These are phyloP conservation scores for Engraulis encrasicolus DNA, from an alignment of 2,113 vertebrate species.

Conservation along the genomic window DNA sequence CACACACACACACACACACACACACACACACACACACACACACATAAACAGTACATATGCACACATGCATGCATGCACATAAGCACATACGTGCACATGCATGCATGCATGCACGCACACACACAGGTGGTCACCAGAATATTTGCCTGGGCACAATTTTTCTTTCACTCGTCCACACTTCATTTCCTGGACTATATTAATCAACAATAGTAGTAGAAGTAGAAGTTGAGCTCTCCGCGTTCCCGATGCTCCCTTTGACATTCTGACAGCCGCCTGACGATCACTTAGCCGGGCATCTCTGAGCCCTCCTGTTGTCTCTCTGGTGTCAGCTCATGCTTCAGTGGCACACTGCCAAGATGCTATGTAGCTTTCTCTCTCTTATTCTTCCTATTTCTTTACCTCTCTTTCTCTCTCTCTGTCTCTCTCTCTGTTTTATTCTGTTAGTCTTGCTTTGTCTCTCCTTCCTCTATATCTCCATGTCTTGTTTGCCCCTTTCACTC, in stretches of 20 bases:
- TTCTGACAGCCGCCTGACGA: not conserved
- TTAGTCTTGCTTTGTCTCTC: too few relatives aligned
- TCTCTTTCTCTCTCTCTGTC: too few relatives aligned
- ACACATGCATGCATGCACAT: too few relatives aligned
- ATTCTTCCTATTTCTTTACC: too few relatives aligned
- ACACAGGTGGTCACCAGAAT: not conserved
- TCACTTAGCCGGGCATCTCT: not conserved
- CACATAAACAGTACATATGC: too few relatives aligned
- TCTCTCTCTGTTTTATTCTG: too few relatives aligned
- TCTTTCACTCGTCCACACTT: not conserved
- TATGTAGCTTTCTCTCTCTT: not conserved
- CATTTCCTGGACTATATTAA: not conserved
- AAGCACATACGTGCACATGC: too few relatives aligned
- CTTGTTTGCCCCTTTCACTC: not conserved
- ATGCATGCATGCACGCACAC: too few relatives aligned
- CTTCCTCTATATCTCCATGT: too few relatives aligned
- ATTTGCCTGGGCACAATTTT: not conserved
- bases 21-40: too few relatives aligned
- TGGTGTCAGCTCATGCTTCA: not conserved
- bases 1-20: too few relatives aligned
- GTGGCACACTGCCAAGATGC: constrained; percentile 5
- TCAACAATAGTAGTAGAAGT: not conserved
- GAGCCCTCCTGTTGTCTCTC: not conserved
- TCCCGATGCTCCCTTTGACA: not conserved
- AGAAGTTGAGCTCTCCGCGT: not conserved